These are phyloP conservation scores for Ophiodon elongatus DNA, from an alignment of 2,113 vertebrate species.

Conservation along the genomic window DNA sequence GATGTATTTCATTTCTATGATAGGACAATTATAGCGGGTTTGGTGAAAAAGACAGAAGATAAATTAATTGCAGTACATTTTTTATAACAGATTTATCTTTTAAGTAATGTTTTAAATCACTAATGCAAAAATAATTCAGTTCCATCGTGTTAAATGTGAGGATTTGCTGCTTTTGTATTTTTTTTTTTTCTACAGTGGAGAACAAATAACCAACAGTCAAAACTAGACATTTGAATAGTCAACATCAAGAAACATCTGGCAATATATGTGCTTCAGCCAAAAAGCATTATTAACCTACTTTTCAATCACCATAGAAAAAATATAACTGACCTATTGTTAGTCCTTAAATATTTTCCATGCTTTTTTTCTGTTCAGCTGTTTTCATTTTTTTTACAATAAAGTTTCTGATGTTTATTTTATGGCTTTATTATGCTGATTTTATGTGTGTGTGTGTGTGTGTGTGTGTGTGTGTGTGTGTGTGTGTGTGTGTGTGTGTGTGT, in stretches of 20 bases:
- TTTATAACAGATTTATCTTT: background rate
- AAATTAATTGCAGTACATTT: background rate
- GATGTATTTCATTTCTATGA: background rate
- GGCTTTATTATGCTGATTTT: constrained; percentile 37
- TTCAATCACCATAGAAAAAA: background rate
- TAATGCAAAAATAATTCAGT: background rate
- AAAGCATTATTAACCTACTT: background rate
- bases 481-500: background rate
- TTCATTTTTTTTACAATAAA: constrained; percentile 25
- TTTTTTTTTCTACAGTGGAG: too few species aligned
- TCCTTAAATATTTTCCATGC: background rate
- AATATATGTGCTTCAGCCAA: background rate
- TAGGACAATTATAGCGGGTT: background rate
- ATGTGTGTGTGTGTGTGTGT: constrained; percentile 8
- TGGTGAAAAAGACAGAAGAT: too few species aligned
- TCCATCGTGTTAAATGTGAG: too few species aligned
- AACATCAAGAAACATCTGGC: background rate
- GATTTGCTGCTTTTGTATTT: too few species aligned
- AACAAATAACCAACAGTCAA: too few species aligned
- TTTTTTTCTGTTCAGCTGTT: constrained; percentile 12
- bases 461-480: constrained; percentile 3
- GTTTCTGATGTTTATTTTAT: constrained; percentile 52
- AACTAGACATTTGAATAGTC: too few species aligned
- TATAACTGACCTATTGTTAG: background rate
- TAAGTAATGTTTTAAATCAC: background rate